Base-by-base conservation (phyloP, 2,888 invertebrate genomes). In the Drosophila limbata region DNA sequence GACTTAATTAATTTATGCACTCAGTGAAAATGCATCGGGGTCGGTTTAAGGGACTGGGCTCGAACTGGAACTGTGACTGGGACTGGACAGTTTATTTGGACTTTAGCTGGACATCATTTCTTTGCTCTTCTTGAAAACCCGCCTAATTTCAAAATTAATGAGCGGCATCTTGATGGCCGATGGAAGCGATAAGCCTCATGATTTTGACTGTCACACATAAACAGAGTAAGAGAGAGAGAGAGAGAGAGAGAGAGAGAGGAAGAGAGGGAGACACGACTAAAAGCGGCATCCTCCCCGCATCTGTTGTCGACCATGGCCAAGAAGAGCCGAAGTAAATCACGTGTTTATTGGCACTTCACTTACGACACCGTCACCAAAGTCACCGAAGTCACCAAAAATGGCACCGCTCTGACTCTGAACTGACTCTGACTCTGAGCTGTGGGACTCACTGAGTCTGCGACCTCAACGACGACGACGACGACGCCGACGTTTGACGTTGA, bases 61-160 rank as follows among this genome's bases (percentile, higher is more conserved):
- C n/a, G n/a, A 8, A 28, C 5, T 28, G 28, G 8, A 8, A 28
- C 25, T 25, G 21, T 8, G 19, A 17, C 15, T 44, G 45, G 60
- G 60, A 61, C 53, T 53, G 55, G 44, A 44, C 56, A 25, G 79
- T 84, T 74, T 79, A 81, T 76, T 83, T 62, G 76, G 70, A 67
- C 68, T 77, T 81, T 74, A 68, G 78, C 61, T 76, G 85, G 85
- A 81, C 88, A 74, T 84, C 72, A 85, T 74, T 85, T 88, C 81
- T 84, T 77, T 79, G 64, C 78, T 77, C 77, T 84, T 78, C 86
- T 81, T 78, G 84, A 90, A 88, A 90, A 90, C 88, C 87, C 86
- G 89, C 90, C 91, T 91, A 91, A 91, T 91, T 91, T 91, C 89
- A 85, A 91, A 91, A 91, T 91, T 91, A 91, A 91, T 91, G 91